These are phyloP conservation scores for Odocoileus virginianus DNA, from an alignment of 2,113 vertebrate genomes.

Conservation along the genomic window DNA sequence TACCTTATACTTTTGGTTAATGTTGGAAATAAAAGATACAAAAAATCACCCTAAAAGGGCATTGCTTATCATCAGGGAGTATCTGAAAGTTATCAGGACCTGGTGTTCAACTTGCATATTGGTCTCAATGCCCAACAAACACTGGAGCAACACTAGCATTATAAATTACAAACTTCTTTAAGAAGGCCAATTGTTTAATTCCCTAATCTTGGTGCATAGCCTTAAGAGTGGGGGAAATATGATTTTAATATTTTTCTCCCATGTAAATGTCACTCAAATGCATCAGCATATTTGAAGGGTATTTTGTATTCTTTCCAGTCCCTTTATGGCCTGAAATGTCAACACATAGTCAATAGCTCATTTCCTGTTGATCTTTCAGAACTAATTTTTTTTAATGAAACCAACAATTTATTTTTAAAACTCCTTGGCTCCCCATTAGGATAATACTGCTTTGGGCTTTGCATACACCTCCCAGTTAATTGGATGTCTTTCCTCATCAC, in stretches of 20 bases:
- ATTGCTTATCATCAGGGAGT: neutral
- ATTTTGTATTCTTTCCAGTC: slow-evolving; percentile 28
- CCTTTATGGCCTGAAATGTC: slow-evolving; percentile 15
- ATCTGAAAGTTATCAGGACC: neutral
- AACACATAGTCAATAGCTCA: slow-evolving; percentile 37
- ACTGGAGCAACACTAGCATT: neutral
- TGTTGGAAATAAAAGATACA: neutral
- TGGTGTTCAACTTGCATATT: neutral
- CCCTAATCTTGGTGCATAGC: neutral
- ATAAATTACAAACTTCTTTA: neutral
- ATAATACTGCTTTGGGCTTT: neutral
- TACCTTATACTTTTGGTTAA: neutral
- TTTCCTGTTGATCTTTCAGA: slow-evolving; percentile 56
- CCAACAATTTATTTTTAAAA: neutral
- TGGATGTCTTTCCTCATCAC: neutral
- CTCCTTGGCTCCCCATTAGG: neutral
- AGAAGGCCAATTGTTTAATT: neutral
- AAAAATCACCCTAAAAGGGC: neutral
- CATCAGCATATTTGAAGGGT: slow-evolving; percentile 33
- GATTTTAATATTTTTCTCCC: slow-evolving; percentile 21
- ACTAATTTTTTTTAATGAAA: slow-evolving; percentile 33
- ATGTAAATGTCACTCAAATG: slow-evolving; percentile 46
- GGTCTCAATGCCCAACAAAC: neutral
- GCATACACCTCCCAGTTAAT: neutral
- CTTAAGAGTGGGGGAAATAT: neutral